Evolutionary conservation across 2,797 vertebrate species (phyloP), one percentile per base, ranked within the genome.

Genomic region (Sebastes hubbsi): DNA sequence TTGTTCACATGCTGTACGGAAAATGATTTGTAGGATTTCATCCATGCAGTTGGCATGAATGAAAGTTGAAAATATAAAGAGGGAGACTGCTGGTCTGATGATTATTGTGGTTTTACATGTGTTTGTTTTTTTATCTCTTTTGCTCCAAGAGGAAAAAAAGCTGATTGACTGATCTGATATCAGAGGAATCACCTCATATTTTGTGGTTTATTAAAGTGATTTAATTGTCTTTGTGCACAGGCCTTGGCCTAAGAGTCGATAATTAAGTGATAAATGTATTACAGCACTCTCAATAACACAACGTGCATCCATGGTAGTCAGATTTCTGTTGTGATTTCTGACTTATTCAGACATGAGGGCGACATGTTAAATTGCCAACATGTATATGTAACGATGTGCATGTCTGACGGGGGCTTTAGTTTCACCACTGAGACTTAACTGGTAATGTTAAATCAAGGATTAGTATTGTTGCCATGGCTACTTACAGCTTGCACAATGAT

Each of bases 391-490:
- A 63, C 5, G 0, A 29, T 18, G 18, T 72, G 12, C 56, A 46
- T 49, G 22, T 24, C 46, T 34, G 46, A 27, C 7, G 49, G 27
- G 12, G 25, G 46, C 27, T 67, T 61, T 36, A 22, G 49, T 42
- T 56, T 71, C 71, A 34, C 55, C 10, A 4, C 7, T 22, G 67
- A 75, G 54, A 46, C 38, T 36, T n/a, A 66, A 75, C 68, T 52
- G 42, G 16, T 55, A 20, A 69, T 42, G 4, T 60, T 30, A 49
- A 34, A 65, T 77, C 56, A 38, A 65, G 63, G 76, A 76, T 63
- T 24, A 13, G n/a, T 56, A 20, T n/a, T 76, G 76, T 79, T 80
- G 76, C 72, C 36, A 82, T 74, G 80, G 60, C 73, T 56, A 83
- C 77, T 34, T 32, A 69, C 49, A 67, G 67, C 62, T 42, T 46